Evolutionary conservation across 2,113 vertebrate genomes (phyloP).

Genomic region (Malurus cyaneus): DNA sequence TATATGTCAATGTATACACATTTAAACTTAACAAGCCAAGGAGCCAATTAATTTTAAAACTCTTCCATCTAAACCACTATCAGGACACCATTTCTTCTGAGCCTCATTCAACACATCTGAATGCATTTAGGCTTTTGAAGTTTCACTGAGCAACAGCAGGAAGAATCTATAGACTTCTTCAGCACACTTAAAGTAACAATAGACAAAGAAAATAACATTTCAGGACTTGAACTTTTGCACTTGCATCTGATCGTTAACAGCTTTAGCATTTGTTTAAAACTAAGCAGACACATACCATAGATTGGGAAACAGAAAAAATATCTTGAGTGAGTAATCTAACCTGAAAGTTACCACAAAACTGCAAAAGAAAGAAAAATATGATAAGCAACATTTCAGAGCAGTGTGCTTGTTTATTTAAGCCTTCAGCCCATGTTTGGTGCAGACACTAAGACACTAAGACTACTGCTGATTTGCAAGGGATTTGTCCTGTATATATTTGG

Average conservation of each 20-base stretch:
- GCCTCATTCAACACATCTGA: not conserved
- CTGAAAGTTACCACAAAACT: not conserved
- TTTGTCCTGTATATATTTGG: not conserved
- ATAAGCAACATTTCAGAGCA: not conserved
- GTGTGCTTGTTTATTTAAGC: not conserved
- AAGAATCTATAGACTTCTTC: not conserved
- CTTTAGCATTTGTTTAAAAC: not conserved
- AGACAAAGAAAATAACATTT: constrained; percentile 1
- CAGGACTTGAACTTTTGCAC: not conserved
- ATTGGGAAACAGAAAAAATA: not conserved
- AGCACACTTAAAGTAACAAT: not conserved
- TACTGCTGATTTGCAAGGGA: not conserved
- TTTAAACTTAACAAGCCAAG: not conserved
- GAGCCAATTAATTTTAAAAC: not conserved
- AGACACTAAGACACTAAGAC: not conserved
- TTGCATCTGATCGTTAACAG: not conserved
- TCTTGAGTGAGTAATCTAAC: not conserved
- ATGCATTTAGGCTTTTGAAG: not conserved
- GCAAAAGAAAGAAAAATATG: not conserved
- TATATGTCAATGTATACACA: not conserved
- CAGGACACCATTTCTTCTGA: not conserved
- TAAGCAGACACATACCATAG: not conserved
- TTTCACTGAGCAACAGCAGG: not conserved
- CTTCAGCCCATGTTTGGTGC: not conserved
- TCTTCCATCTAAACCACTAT: not conserved